These are phyloP conservation scores for Mesitornis unicolor DNA, from an alignment of 2,113 vertebrate species.

Conservation along the genomic window DNA sequence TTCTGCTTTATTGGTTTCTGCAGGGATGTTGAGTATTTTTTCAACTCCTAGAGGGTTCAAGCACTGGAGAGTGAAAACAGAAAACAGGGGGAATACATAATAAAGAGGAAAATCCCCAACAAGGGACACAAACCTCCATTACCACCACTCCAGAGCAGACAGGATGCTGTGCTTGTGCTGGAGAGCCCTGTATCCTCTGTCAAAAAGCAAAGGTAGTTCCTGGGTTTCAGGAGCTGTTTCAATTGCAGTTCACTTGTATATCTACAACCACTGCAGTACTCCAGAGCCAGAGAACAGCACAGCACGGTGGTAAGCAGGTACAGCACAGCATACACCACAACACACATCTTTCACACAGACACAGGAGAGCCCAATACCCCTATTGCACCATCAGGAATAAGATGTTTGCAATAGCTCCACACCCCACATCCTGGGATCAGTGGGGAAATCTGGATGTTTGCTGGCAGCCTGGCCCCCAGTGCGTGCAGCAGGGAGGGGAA, in stretches of 20 bases:
- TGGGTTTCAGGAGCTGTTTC: background rate
- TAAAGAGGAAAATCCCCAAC: background rate
- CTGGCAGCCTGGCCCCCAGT: background rate
- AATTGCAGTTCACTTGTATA: background rate
- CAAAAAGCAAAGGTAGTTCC: background rate
- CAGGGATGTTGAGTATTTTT: background rate
- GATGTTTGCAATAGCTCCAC: background rate
- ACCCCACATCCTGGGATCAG: accelerated
- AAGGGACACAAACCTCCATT: background rate
- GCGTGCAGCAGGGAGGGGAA: background rate
- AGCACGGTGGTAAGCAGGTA: background rate
- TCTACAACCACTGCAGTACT: too few relatives aligned
- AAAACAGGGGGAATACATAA: background rate
- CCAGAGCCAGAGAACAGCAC: background rate
- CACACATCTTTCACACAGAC: background rate
- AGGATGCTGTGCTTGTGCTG: background rate
- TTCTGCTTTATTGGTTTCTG: background rate
- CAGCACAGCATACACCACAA: background rate
- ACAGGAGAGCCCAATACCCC: background rate
- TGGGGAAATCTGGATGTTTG: too few relatives aligned
- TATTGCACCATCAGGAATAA: background rate
- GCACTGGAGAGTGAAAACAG: background rate
- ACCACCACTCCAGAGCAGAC: too few relatives aligned
- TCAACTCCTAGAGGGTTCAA: background rate
- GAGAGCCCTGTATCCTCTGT: accelerated